Evolutionary conservation across 2,113 vertebrate species (phyloP), one percentile per base, ranked within the genome.

Genomic region (Strix uralensis): DNA sequence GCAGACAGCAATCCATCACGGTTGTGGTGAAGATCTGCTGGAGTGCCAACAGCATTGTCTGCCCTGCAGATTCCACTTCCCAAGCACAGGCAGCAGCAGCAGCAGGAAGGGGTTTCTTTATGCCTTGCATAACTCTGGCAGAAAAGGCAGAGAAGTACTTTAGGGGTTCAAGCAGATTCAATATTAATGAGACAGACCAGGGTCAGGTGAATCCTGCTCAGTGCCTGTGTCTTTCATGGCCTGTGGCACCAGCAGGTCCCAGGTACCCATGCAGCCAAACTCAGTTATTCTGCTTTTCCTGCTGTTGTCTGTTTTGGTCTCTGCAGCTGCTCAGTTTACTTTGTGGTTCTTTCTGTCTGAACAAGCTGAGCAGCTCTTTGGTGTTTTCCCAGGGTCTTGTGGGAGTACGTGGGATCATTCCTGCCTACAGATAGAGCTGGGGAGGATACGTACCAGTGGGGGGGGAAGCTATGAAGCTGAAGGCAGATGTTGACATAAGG

Each of bases 181-280:
- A 0, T 18, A 13, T 25, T 44, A 34, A 75, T 6, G 8, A 78
- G 42, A 30, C 32, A 86, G 55, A 58, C 7, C 29, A 65, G 27
- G 22, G 19, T 15, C 21, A 49, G 36, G 52, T 26, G 58, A 72
- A 38, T 67, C 40, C 62, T 75, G 49, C 63, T 46, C 26, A 14
- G 15, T 49, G 30, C 15, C 21, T 0, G 0, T 42, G 59, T 25
- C 25, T 29, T 44, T 55, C 1, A 0, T 29, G 42, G 59, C 42
- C 46, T 25, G 15, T 72, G 66, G 40, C 26, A 38, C 36, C 44
- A 58, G 42, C 51, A 62, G 42, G 15, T 47, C 52, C 34, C 46
- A 70, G 42, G 52, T 71, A 29, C 47, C n/a, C 32, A 15, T 5
- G 20, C 16, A 58, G 62, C 27, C 44, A 52, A 54, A 20, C 44